Conservation (phyloP, 2,113 vertebrate genomes). For the Elephas maximus region DNA sequence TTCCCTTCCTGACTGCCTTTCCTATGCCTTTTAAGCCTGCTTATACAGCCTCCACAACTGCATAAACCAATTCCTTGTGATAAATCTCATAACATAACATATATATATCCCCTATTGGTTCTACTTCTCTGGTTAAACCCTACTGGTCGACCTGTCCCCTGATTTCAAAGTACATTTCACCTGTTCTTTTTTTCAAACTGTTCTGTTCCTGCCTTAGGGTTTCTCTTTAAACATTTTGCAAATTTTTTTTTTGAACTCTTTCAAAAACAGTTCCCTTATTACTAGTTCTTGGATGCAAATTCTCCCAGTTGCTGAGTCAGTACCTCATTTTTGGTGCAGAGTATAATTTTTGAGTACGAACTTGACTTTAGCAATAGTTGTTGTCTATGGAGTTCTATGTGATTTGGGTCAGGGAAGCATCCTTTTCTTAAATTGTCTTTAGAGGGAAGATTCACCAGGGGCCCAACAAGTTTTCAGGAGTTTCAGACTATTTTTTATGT, state of each 20-base stretch:
- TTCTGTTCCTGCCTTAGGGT: background rate
- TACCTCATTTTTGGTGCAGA: background rate
- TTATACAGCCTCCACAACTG: background rate
- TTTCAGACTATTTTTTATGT: background rate
- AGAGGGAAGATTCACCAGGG: background rate
- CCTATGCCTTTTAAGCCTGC: background rate
- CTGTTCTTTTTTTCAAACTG: background rate
- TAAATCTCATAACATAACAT: background rate
- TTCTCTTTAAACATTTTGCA: conserved; percentile 9
- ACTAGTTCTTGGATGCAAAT: background rate
- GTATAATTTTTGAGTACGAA: background rate
- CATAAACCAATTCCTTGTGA: background rate
- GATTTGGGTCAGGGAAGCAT: background rate
- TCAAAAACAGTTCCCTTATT: background rate
- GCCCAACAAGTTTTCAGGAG: background rate
- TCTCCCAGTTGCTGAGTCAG: background rate
- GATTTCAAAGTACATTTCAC: background rate
- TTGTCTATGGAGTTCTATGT: background rate
- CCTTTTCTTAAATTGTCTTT: background rate
- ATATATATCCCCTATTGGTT: background rate
- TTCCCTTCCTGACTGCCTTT: background rate
- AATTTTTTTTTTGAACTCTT: background rate
- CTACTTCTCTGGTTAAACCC: background rate
- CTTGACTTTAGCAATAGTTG: background rate
- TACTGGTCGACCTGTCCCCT: background rate